Evolutionary conservation across 1,140 invertebrate species (phyloP), one percentile per base, ranked within the genome.

Genomic region (Trypoxylus dichotomus): DNA sequence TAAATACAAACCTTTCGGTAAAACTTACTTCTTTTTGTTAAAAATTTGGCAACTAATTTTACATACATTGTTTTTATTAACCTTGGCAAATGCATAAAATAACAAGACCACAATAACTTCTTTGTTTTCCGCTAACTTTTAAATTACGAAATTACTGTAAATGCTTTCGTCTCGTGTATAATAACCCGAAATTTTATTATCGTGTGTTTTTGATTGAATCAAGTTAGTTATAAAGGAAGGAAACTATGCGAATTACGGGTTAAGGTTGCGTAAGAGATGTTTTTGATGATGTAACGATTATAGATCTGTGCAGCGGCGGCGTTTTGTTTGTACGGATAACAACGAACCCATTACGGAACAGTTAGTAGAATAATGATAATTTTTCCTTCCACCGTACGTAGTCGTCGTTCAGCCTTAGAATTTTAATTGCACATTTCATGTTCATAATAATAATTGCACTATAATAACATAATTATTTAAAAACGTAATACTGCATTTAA

Each of bases 391-490:
- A 54, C 47, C 15, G 15, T 54, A 54, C 15, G 47, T 54, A n/a
- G 32, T 54, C 42, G 42, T n/a, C 47, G 19, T 54, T 54, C 19
- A 54, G 19, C 29, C 29, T 32, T n/a, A 54, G 47, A 54, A 54
- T 15, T 15, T 68, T 68, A 68, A 68, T 68, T 68, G 60, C 21
- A 68, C 60, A 68, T 21, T 68, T 68, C 60, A 27, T 13, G 60
- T 68, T 68, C 60, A 27, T 68, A 68, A 68, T 24, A 68, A 68
- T 68, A 68, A 68, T 68, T 68, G 60, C 60, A 68, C 24, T 68
- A 68, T 68, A 68, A 68, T 68, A 68, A 68, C 60, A 68, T 68
- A 68, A 68, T 68, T 68, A 68, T 68, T 68, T 68, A 68, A 68
- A 68, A 68, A 68, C 60, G 24, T 68, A 68, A 68, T 68, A 68